These are phyloP conservation scores for Ardeotis arabs DNA, from an alignment of 2,113 vertebrate genomes.

Conservation along the genomic window DNA sequence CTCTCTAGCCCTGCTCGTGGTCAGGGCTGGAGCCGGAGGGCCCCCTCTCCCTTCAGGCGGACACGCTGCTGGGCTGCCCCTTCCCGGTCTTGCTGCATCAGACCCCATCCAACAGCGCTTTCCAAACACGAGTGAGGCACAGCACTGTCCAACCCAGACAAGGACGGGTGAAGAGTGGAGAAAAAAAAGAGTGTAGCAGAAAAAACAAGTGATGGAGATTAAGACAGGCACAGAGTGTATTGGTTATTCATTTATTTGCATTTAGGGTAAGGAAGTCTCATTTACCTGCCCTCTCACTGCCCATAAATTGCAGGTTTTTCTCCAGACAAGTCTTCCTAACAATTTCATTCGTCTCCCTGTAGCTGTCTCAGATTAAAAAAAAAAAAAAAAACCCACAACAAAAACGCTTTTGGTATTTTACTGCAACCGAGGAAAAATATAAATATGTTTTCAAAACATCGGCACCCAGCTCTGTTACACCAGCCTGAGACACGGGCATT, in stretches of 20 bases:
- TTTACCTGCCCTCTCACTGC: neutral
- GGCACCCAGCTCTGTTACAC: neutral
- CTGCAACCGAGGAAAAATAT: neutral
- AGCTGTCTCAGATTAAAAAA: neutral
- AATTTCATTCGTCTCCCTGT: neutral
- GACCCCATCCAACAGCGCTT: neutral
- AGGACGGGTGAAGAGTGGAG: neutral
- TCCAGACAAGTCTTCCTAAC: neutral
- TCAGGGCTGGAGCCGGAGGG: neutral
- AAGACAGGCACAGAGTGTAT: neutral
- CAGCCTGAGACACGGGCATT: neutral
- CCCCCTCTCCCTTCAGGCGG: neutral
- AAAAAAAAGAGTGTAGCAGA: neutral
- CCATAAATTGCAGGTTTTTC: neutral
- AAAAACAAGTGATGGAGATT: neutral
- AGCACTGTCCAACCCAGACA: rapidly evolving
- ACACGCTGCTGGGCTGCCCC: neutral
- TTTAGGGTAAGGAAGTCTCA: neutral
- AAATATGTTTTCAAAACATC: neutral
- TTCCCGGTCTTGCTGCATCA: neutral
- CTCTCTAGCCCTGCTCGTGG: neutral
- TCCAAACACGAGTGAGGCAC: rapidly evolving
- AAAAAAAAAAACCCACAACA: neutral
- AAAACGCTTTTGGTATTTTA: neutral
- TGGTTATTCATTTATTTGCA: neutral